Evolutionary conservation across 2,797 vertebrate genomes (phyloP).

Genomic region (Halcyon chelicuti): DNA sequence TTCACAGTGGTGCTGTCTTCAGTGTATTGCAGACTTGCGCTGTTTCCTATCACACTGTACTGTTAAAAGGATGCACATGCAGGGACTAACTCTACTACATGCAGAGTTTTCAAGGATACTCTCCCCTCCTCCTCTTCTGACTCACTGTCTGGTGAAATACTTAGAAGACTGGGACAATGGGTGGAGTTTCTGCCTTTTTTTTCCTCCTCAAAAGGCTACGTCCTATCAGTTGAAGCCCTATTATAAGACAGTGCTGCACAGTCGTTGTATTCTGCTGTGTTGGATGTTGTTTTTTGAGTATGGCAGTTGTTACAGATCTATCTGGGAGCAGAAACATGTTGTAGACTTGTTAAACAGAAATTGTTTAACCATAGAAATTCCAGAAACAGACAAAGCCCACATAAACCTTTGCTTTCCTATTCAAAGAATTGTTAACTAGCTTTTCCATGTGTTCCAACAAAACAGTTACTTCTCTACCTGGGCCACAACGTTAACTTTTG

Average conservation of each 20-base stretch:
- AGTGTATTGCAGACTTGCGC: neutral
- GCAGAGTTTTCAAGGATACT: neutral
- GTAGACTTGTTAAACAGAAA: conserved; percentile 15
- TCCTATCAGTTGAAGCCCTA: neutral
- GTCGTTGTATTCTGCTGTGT: neutral
- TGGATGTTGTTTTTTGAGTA: neutral
- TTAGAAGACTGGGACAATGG: neutral
- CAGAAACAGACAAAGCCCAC: neutral
- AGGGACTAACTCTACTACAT: neutral
- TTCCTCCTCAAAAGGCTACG: neutral
- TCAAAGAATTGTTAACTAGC: neutral
- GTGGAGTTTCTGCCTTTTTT: neutral
- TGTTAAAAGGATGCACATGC: neutral
- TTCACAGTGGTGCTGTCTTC: neutral
- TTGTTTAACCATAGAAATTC: conserved; percentile 18
- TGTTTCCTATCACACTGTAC: neutral
- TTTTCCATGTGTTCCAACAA: neutral
- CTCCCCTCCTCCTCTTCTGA: neutral
- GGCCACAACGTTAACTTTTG: neutral
- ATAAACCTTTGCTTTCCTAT: neutral
- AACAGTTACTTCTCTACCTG: neutral
- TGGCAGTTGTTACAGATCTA: neutral
- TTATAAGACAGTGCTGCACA: neutral
- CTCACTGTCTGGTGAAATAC: neutral
- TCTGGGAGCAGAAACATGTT: neutral